Conservation (phyloP, 2,888 invertebrate genomes). For the Parascotia fuliginaria region DNA sequence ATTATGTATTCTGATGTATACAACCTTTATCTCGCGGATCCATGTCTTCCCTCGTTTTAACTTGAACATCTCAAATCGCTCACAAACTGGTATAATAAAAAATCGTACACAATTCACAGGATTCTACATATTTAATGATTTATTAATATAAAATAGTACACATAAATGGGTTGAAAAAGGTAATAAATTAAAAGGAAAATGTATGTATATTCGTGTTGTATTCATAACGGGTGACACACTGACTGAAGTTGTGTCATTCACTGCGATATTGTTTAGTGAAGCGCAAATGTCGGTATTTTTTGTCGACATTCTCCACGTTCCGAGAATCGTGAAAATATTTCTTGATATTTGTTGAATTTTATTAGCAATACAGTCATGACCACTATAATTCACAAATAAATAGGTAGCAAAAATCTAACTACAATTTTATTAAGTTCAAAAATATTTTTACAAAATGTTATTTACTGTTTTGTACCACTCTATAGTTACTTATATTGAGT, state of each 20-base stretch:
- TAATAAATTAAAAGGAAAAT: slow-evolving; percentile 39
- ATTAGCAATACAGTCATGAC: no score
- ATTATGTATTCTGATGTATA: not conserved
- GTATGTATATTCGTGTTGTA: slow-evolving; percentile 36
- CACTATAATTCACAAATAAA: no score
- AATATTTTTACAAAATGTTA: no score
- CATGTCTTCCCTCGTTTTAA: slow-evolving; percentile 72
- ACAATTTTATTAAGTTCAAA: no score
- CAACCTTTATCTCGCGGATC: slow-evolving; percentile 66
- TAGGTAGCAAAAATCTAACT: no score
- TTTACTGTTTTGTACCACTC: no score
- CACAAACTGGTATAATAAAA: slow-evolving; percentile 21
- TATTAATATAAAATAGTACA: slow-evolving; percentile 9
- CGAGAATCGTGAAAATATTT: no score
- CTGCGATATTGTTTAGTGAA: slow-evolving; percentile 41
- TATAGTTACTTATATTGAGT: no score
- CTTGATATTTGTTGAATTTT: no score
- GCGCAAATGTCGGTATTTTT: slow-evolving; percentile 18
- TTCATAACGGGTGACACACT: slow-evolving; percentile 43
- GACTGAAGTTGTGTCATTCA: slow-evolving; percentile 44
- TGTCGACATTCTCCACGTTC: slow-evolving; percentile 14
- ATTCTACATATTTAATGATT: slow-evolving; percentile 25
- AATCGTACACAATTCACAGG: slow-evolving; percentile 15
- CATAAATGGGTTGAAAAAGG: slow-evolving; percentile 20
- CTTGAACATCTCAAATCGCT: slow-evolving; percentile 52